Evolutionary conservation across 2,888 invertebrate genomes (phyloP), one percentile per base, ranked within the genome.

Genomic region (Steinernema carpocapsae): DNA sequence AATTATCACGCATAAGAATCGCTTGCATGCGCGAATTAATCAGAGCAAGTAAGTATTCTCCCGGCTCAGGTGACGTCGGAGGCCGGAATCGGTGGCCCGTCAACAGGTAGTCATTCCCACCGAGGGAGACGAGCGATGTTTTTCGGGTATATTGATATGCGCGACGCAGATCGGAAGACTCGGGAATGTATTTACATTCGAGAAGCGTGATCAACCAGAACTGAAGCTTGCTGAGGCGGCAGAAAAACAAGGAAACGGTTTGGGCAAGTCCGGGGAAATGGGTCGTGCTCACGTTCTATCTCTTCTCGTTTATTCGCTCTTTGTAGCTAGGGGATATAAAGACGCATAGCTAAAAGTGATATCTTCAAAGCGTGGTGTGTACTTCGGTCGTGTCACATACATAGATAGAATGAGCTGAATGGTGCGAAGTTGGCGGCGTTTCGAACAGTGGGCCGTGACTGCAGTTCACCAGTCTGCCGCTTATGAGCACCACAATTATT

Each of bases 201-300:
- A 37, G 32, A 37, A 32, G 7, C 48, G 32, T 64, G 64, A 64
- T 64, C 32, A 64, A 64, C 56, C 56, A n/a, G 64, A 17, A 19
- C 29, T 17, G 7, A 32, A 56, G 32, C 29, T 6, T 32, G 64
- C 32, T 64, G 64, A 64, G 14, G 64, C 64, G 29, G 64, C 12
- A 29, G 32, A 19, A 64, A 32, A 64, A 29, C 32, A 64, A 64
- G 64, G 29, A 37, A 29, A 64, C 64, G 17, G 64, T 64, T 64
- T 48, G 48, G n/a, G 48, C 19, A 64, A 32, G 64, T 64, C 64
- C 32, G 32, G 10, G 37, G 32, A 64, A 52, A 52, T 22, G 12
- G 24, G 22, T 19, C 22, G 4, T 2, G 24, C 22, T 24, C 24
- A 6, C 37, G 37, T 37, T 37, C 10, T 10, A 37, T 3, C 10